Percentiles rank a stretch among this genome's conserved stretches.
phyloP scores from a whole-genome alignment of 2,797 vertebrate species.

The Halcyon badia region DNA sequence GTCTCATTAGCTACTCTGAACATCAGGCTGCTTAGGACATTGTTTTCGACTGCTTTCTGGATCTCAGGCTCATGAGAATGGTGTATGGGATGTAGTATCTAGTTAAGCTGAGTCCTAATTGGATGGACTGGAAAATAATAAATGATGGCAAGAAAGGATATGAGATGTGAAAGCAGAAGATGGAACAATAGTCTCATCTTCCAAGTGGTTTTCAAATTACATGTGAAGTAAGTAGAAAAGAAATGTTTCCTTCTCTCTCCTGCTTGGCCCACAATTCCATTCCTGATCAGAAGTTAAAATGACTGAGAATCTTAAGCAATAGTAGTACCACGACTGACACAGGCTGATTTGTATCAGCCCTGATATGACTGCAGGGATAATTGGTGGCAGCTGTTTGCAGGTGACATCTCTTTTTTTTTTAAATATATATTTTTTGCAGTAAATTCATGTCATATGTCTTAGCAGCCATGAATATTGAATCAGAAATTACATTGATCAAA shows the following conservation, averaged over 20 bases:
- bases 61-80: fast-evolving
- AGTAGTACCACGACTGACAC: not conserved
- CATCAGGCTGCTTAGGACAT: not conserved
- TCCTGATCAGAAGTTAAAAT: not conserved
- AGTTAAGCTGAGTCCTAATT: not conserved
- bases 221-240: fast-evolving
- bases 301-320: not conserved
- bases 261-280: fast-evolving
- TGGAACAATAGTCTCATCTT: not conserved
- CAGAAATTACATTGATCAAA: not conserved
- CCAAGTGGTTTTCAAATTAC: not conserved
- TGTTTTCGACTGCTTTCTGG: not conserved
- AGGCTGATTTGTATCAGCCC: not conserved
- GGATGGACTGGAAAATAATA: not conserved
- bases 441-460: not conserved
- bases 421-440: not conserved
- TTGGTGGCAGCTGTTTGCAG: not conserved
- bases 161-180: not conserved
- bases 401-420: not conserved
- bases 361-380: not conserved
- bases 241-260: not conserved
- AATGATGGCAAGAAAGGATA: not conserved
- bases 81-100: not conserved
- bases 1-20: not conserved
- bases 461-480: not conserved